Evolutionary conservation across 2,888 invertebrate genomes (phyloP), one percentile per base, ranked within the genome.

Genomic region (Zygaena filipendulae): DNA sequence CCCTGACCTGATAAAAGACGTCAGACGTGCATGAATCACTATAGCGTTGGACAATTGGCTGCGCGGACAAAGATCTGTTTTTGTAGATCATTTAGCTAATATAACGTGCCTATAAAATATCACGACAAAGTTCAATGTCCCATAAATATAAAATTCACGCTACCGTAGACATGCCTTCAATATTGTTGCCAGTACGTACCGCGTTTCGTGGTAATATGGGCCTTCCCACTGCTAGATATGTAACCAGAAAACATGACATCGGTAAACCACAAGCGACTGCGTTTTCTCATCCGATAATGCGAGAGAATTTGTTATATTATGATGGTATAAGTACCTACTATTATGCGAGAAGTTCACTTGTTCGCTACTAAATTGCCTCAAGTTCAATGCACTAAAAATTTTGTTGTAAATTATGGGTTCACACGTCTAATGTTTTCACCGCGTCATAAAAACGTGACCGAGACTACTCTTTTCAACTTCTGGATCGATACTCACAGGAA

Each of bases 401-500:
- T 64, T 62, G 59, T 59, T 58, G 59, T 53, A 75, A 72, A 75
- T 75, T 67, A 72, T 66, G 60, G 72, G 74, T 68, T 74, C 66
- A 72, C 70, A 68, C 68, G 55, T 63, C 56, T 66, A 63, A 69
- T 71, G 61, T 74, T 75, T 74, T 72, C 64, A 68, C 66, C 63
- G 57, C 50, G 60, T 40, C 49, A 50, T 54, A 61, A 61, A 61
- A 63, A 71, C 69, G 70, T 72, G 74, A 66, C 67, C 56, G 53
- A 57, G 52, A 60, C n/a, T 52, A 47, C 52, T n/a, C 57, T 61
- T 66, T 63, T 60, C 54, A 55, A 56, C 47, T 52, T 43, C 55
- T 50, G 54, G 52, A 69, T 64, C 62, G 60, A 62, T 68, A 61
- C 62, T 69, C 59, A 59, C 53, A 55, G 54, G 66, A 70, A 67